phyloP scores from a whole-genome alignment of 2,888 invertebrate species.

The Torymus texanus region DNA sequence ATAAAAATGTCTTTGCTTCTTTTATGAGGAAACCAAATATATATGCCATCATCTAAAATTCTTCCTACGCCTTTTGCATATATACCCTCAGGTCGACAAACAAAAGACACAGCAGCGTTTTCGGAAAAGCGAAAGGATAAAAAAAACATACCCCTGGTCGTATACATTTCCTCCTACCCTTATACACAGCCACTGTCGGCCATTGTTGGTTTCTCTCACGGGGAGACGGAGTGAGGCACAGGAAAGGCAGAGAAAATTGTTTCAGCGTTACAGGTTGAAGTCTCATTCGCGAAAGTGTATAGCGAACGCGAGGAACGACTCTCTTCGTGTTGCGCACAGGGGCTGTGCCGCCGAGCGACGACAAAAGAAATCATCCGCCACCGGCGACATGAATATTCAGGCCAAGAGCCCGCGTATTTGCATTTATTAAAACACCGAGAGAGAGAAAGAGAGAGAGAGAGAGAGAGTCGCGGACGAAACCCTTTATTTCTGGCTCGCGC shows the following conservation, averaged over 20 bases:
- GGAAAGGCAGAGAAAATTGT: constrained; percentile 25
- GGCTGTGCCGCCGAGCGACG: constrained; percentile 57
- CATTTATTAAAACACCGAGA: constrained; percentile 69
- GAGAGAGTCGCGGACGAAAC: constrained; percentile 61
- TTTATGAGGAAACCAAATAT: too few relatives aligned
- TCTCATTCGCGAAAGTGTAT: constrained; percentile 8
- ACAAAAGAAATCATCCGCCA: constrained; percentile 69
- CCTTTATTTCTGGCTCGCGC: constrained; percentile 62
- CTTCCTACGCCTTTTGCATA: too few relatives aligned
- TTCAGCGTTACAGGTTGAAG: constrained; percentile 26
- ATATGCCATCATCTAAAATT: too few relatives aligned
- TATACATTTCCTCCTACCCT: too few relatives aligned
- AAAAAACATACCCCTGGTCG: too few relatives aligned
- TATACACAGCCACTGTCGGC: too few relatives aligned
- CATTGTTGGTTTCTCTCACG: constrained; percentile 16
- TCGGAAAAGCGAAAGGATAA: too few relatives aligned
- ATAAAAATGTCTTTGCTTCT: too few relatives aligned
- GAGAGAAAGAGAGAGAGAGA: background rate
- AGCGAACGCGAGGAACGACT: background rate
- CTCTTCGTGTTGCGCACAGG: background rate
- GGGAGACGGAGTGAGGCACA: background rate
- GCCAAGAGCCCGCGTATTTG: constrained; percentile 62
- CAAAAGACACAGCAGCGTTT: too few relatives aligned
- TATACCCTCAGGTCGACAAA: too few relatives aligned
- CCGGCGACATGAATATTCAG: constrained; percentile 69